Conservation (phyloP, 2,888 invertebrate species). For the Rhabditoides inermis region DNA sequence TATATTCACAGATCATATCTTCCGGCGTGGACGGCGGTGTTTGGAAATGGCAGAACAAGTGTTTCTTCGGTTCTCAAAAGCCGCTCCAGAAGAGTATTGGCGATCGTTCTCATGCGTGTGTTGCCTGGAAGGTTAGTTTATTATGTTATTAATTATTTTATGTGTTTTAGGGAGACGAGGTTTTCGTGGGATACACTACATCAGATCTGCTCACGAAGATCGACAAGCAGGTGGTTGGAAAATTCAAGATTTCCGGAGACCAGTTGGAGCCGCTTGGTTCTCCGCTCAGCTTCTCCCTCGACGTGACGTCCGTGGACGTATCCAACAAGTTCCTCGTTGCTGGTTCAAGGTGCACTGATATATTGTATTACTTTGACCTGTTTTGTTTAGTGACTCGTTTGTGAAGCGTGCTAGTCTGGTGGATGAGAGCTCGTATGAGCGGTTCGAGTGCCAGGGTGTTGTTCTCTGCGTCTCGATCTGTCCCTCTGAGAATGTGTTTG, state of each 20-base stretch:
- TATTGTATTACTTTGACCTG: not conserved
- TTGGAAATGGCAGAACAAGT: too few relatives aligned
- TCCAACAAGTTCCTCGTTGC: conserved; percentile 13
- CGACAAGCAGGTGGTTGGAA: conserved; percentile 13
- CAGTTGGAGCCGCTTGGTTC: conserved; percentile 1
- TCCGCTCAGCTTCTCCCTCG: conserved; percentile 14
- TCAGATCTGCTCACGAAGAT: conserved; percentile 9
- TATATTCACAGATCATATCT: too few relatives aligned
- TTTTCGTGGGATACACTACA: conserved; percentile 11
- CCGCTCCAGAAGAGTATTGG: too few relatives aligned
- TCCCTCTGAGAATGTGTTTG: too few relatives aligned
- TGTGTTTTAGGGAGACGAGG: conserved; percentile 1
- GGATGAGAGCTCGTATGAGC: not conserved
- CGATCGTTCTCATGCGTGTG: too few relatives aligned
- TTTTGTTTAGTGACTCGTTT: conserved; percentile 9
- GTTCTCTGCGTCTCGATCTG: not conserved
- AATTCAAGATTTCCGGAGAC: conserved; percentile 4
- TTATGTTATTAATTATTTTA: not conserved
- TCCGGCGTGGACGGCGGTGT: too few relatives aligned
- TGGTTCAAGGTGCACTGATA: conserved; percentile 11
- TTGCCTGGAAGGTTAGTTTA: conserved; percentile 11
- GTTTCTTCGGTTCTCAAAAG: too few relatives aligned
- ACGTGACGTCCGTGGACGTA: conserved; percentile 12
- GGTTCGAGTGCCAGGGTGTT: not conserved
- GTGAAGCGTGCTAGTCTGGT: conserved; percentile 7